Evolutionary conservation across 2,113 vertebrate genomes (phyloP).

Genomic region (Megalops atlanticus): DNA sequence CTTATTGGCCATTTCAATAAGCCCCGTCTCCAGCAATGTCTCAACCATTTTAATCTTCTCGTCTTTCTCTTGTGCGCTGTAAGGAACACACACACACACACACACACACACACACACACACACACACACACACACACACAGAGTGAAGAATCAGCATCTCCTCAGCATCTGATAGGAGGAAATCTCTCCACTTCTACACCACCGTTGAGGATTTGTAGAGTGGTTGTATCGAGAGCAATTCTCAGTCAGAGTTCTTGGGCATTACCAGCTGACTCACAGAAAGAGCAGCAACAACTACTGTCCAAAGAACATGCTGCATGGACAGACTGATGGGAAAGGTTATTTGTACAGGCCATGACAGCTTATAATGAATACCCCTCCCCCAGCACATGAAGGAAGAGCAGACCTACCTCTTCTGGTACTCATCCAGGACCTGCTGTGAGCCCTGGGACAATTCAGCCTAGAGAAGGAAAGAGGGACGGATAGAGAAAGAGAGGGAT

Average conservation of each 20-base stretch:
- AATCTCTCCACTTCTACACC: neutral
- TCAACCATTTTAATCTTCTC: constrained; percentile 93
- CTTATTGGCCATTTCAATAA: constrained; percentile 94
- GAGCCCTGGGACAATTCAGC: constrained; percentile 46
- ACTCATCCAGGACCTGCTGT: constrained; percentile 66
- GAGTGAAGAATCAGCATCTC: no score
- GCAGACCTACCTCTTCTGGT: constrained; percentile 66
- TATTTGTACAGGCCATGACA: no score
- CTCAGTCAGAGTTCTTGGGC: no score
- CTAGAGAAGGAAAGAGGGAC: constrained; percentile 45
- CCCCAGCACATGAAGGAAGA: neutral
- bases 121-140: neutral
- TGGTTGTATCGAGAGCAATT: no score
- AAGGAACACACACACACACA: constrained; percentile 34
- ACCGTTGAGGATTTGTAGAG: no score
- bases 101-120: neutral
- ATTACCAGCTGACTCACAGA: neutral
- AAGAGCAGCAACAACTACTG: neutral
- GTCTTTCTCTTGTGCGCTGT: constrained; percentile 83
- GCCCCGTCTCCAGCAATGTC: constrained; percentile 85
- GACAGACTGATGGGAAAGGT: neutral
- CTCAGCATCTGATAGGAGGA: neutral
- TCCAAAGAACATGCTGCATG: neutral
- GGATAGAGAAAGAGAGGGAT: constrained; percentile 14
- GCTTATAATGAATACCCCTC: neutral